These are phyloP conservation scores for Tetranychus urticae DNA, from an alignment of 1,140 invertebrate genomes.

Conservation along the genomic window DNA sequence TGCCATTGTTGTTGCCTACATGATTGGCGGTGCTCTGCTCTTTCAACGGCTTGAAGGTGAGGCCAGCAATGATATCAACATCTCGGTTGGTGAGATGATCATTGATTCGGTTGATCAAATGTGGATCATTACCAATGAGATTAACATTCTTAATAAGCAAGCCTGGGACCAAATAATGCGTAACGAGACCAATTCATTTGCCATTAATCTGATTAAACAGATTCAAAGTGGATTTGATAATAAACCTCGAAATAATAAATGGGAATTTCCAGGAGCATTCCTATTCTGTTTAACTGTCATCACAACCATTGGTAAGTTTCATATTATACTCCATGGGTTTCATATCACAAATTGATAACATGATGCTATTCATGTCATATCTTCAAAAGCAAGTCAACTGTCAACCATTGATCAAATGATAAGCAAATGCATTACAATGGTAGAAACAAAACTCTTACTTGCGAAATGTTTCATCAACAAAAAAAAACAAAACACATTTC, in stretches of 20 bases:
- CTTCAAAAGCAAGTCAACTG: too few relatives aligned
- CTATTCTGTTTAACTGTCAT: slow-evolving; percentile 95
- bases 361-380: too few relatives aligned
- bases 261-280: slow-evolving; percentile 69
- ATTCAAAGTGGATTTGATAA: neutral
- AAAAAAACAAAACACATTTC: too few relatives aligned
- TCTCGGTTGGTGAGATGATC: neutral
- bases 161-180: neutral
- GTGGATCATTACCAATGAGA: neutral
- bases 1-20: slow-evolving; percentile 75
- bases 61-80: neutral
- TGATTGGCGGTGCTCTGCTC: slow-evolving; percentile 73
- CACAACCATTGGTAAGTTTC: slow-evolving; percentile 65
- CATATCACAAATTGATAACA: too few relatives aligned
- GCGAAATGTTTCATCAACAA: too few relatives aligned
- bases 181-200: neutral
- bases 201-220: neutral
- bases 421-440: too few relatives aligned
- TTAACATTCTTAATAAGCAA: neutral
- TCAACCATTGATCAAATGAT: too few relatives aligned
- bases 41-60: slow-evolving; percentile 38
- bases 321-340: too few relatives aligned
- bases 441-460: too few relatives aligned
- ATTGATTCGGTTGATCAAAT: neutral
- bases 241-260: slow-evolving; percentile 31